phyloP scores from a whole-genome alignment of 2,113 vertebrate species.

The Ophthalmolycus amberensis region DNA sequence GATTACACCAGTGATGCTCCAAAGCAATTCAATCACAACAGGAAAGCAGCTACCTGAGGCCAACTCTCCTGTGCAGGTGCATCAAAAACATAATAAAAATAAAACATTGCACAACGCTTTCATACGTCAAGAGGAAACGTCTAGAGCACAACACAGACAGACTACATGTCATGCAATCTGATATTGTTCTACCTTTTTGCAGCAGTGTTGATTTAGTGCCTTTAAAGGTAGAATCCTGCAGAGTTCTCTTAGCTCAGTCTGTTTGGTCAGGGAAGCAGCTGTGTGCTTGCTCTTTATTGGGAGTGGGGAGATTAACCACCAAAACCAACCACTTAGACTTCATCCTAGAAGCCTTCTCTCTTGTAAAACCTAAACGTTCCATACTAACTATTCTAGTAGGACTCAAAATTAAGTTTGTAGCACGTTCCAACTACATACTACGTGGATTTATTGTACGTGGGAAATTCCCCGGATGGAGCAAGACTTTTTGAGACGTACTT shows the following conservation, averaged over 20 bases:
- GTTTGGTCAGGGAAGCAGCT: not conserved
- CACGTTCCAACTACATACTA: too few species aligned
- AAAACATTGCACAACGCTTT: not conserved
- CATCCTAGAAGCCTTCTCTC: too few species aligned
- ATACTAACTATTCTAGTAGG: too few species aligned
- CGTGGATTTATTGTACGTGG: too few species aligned
- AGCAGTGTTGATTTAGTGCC: not conserved
- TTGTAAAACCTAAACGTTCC: too few species aligned
- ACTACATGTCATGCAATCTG: not conserved
- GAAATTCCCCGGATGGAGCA: too few species aligned
- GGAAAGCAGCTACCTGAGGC: not conserved
- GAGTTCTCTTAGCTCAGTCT: not conserved
- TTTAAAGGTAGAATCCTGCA: not conserved
- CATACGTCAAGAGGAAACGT: constrained; percentile 10
- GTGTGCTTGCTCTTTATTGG: not conserved
- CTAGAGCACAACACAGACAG: not conserved
- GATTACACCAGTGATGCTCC: not conserved
- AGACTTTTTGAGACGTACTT: too few species aligned
- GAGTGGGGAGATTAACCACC: too few species aligned
- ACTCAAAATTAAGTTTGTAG: too few species aligned
- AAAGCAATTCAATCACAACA: not conserved
- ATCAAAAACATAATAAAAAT: not conserved
- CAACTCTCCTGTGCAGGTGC: constrained; percentile 12
- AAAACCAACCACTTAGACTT: too few species aligned
- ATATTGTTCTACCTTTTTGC: not conserved